Evolutionary conservation across 2,113 vertebrate species (phyloP), one percentile per base, ranked within the genome.

Genomic region (Lynx canadensis): DNA sequence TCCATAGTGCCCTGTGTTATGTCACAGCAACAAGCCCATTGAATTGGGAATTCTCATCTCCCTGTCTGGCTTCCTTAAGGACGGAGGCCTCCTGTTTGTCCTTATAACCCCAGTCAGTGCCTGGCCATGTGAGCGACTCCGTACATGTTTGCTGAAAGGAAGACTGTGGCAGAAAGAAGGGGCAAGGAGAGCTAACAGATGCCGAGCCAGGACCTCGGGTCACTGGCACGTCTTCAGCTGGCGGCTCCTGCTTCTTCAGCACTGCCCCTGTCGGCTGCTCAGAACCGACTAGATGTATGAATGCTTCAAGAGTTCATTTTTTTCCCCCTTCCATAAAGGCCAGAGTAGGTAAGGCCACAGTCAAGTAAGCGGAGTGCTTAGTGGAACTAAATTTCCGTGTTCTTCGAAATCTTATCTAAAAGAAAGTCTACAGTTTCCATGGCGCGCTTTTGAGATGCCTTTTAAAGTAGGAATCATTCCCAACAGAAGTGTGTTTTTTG

Each of bases 401-500:
- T 94, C 84, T 89, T 95, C 91, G 94, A 98, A 97, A 94, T 10
- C 73, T 78, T 74, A 31, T 27, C 31, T 41, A 79, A 73, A 33
- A 80, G 21, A 68, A 91, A 69, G 89, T n/a, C 18, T 88, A 83
- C 21, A 57, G 31, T 73, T 95, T 84, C 81, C 93, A 31, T 15
- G 68, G 80, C 45, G 48, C 81, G 27, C 66, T 94, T 90, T 94
- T 86, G 36, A 96, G 94, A n/a, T 73, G 65, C n/a, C 50, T 83
- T 93, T 95, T 33, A 91, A 97, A 97, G 89, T n/a, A 95, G 93
- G 29, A 98, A 66, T 87, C 31, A 86, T 82, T 83, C 86, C 84
- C 78, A n/a, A 57, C 36, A 14, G 48, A 87, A 48, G 9, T 80
- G 48, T 89, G 74, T 52, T 69, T 97, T 36, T 50, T 87, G 69